phyloP scores from a whole-genome alignment of 2,888 invertebrate species.

The Drosophila yooni region DNA sequence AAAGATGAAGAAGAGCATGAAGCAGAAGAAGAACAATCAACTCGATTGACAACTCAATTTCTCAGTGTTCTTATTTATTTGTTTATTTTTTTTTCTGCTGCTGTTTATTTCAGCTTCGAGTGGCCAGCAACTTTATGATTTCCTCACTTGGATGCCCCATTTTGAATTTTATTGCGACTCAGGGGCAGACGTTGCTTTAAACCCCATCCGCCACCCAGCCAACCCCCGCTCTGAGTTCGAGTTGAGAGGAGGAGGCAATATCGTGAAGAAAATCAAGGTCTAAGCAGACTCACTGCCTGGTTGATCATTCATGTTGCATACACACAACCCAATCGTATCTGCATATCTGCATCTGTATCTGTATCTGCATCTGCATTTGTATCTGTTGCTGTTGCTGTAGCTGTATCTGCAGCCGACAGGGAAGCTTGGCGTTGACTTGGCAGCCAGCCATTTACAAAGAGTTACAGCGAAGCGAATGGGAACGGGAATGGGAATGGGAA shows the following conservation, averaged over 20 bases:
- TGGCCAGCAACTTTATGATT: constrained; percentile 29
- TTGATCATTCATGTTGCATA: constrained; percentile 69
- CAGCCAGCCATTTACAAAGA: constrained; percentile 36
- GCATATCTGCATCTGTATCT: constrained; percentile 11
- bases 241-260: constrained; percentile 1
- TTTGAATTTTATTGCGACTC: constrained; percentile 38
- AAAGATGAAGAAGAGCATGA: neutral
- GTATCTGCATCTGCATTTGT: constrained; percentile 18
- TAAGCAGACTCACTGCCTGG: constrained; percentile 42
- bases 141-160: constrained; percentile 33
- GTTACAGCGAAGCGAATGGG: neutral
- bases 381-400: constrained; percentile 2
- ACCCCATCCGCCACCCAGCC: neutral
- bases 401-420: constrained; percentile 18
- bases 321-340: constrained; percentile 2
- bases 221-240: neutral
- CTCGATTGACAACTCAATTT: constrained; percentile 27
- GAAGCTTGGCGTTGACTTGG: constrained; percentile 44
- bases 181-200: neutral
- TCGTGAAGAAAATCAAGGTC: constrained; percentile 58
- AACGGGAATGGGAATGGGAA: neutral
- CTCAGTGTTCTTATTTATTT: constrained; percentile 11
- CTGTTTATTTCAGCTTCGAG: constrained; percentile 2
- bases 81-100: neutral
- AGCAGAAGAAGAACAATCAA: constrained; percentile 9